Conservation (phyloP, 2,797 vertebrate genomes). For the Aeoliscus strigatus region DNA sequence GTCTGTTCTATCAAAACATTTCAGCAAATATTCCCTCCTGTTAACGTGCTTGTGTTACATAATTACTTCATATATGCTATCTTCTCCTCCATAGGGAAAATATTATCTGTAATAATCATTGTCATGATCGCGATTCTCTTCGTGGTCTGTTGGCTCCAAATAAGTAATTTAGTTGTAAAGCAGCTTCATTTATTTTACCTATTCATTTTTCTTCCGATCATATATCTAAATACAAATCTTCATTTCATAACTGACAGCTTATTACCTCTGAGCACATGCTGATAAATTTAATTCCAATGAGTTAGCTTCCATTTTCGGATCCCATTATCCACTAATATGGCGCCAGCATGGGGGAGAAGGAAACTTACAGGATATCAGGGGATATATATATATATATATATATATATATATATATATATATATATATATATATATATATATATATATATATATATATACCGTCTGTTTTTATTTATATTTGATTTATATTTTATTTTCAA, state of each 20-base stretch:
- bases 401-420: constrained; percentile 13
- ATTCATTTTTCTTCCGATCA: constrained; percentile 80
- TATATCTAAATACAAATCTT: constrained; percentile 86
- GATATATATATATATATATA: constrained; percentile 37
- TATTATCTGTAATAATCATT: constrained; percentile 75
- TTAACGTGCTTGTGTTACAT: constrained; percentile 52
- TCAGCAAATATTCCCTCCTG: constrained; percentile 45
- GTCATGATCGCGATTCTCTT: constrained; percentile 71
- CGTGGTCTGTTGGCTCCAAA: constrained; percentile 74
- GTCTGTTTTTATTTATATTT: constrained; percentile 6
- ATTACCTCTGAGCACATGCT: constrained; percentile 82
- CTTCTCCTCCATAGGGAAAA: constrained; percentile 64
- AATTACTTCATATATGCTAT: constrained; percentile 68
- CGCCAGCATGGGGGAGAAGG: constrained; percentile 60
- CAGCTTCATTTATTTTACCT: constrained; percentile 78
- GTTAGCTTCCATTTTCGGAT: constrained; percentile 80
- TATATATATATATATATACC: no score
- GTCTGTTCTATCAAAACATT: constrained; percentile 58
- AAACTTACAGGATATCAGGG: constrained; percentile 45
- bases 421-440: no score
- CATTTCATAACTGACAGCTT: constrained; percentile 83
- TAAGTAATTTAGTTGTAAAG: constrained; percentile 80
- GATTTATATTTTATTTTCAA: no score
- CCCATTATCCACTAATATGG: constrained; percentile 78
- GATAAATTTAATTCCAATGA: constrained; percentile 82